Evolutionary conservation across 64 coral and sea anemone genomes (phyloP), one percentile per base, ranked within the genome.

Genomic region (Montipora sp.): DNA sequence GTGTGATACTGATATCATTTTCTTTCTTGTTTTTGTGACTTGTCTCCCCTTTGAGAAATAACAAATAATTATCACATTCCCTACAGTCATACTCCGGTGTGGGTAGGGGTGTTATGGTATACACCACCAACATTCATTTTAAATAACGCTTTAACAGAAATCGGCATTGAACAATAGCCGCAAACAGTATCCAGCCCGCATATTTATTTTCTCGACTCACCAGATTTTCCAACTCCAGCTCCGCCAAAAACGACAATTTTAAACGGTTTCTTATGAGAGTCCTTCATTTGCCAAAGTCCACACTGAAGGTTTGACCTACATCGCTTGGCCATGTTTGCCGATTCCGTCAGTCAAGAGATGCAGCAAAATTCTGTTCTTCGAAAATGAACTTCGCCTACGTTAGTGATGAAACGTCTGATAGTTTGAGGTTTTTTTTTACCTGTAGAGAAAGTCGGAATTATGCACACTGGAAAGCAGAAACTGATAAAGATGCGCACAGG

Each of bases 141-240:
- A 36, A 36, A 57, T 6, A 57, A 57, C 6, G 8, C 53, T 57
- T 57, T 57, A 6, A 6, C 53, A 57, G 7, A 57, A 11, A 57
- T 8, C 11, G 60, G 0, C 9, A 63, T 63, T 16, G 15, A 57
- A 57, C 53, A 11, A 57, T 2, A 57, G 11, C 53, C 11, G 53
- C 53, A 57, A 57, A 63, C 60, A 14, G 14, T 16, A 15, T 7
- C 1, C 60, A 63, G 14, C 11, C 8, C 3, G 60, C 9, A 12
- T 63, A 14, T 63, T 63, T 12, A 63, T 14, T 12, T 18, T 51
- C 7, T 89, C 49, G 0, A 50, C 60, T 68, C 69, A 93, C 91
- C 91, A n/a, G 91, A 93, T 50, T 93, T 93, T 8, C 91, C 91
- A 45, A 93, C 91, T n/a, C 83, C 91, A 80, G 75, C 65, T 59